phyloP scores from a whole-genome alignment of 2,888 invertebrate species.

The Gymnosoma rotundatum region DNA sequence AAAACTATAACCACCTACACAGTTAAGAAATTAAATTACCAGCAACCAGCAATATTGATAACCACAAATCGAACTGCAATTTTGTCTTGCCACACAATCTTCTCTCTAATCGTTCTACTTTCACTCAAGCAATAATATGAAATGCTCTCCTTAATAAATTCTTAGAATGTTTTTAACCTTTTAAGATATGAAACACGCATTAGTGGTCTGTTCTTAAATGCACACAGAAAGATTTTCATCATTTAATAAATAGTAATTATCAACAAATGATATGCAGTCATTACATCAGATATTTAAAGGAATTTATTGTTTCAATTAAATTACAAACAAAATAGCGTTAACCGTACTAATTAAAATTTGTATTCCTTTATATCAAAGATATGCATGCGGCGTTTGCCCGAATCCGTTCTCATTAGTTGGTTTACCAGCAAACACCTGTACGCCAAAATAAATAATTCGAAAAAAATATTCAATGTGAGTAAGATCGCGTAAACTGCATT shows the following conservation, averaged over 20 bases:
- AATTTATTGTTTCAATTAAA: constrained; percentile 12
- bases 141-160: constrained; percentile 11
- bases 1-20: constrained; percentile 36
- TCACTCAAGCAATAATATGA: neutral
- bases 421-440: too few species aligned
- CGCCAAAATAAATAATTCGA: too few species aligned
- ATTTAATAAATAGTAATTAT: constrained; percentile 34
- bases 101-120: neutral
- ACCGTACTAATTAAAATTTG: too few species aligned
- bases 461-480: too few species aligned
- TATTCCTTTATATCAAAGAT: too few species aligned
- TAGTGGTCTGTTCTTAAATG: neutral
- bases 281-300: neutral
- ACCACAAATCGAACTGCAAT: constrained; percentile 40
- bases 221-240: constrained; percentile 26
- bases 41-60: constrained; percentile 1
- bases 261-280: constrained; percentile 19
- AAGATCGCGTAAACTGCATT: too few species aligned
- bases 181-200: constrained; percentile 52
- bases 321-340: too few species aligned
- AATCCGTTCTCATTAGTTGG: too few species aligned
- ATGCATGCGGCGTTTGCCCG: too few species aligned
- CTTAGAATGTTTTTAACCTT: constrained; percentile 54
- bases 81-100: constrained; percentile 17
- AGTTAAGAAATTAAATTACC: neutral